Percentiles rank a stretch among this genome's conserved stretches.
Evolutionary conservation across 2,888 invertebrate species (phyloP).

Genomic region (Drosophila austrosaltans): DNA sequence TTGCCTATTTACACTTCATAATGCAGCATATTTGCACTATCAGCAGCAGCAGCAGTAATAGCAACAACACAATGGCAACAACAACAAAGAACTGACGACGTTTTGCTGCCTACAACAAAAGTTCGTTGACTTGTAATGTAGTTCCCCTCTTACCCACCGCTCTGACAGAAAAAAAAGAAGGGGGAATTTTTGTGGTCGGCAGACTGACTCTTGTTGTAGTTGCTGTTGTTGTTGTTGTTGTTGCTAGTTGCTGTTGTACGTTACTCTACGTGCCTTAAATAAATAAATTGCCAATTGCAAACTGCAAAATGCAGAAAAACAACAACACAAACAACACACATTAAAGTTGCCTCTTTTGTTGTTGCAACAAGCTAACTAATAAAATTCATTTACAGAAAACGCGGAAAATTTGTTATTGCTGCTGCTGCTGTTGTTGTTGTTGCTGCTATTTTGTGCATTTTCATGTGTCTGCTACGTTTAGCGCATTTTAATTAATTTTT

Average conservation of each 20-base stretch:
- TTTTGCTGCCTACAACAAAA: conserved; percentile 45
- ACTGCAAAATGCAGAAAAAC: conserved; percentile 31
- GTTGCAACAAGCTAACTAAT: conserved; percentile 27
- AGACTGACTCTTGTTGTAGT: conserved; percentile 17
- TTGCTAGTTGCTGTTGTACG: conserved; percentile 45
- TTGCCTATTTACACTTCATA: conserved; percentile 44
- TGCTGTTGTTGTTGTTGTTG: conserved; percentile 50
- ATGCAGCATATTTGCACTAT: conserved; percentile 70
- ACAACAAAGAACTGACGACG: conserved; percentile 51
- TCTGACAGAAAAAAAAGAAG: background rate
- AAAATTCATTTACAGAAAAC: conserved; percentile 55
- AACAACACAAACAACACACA: conserved; percentile 29
- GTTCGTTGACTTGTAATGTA: conserved; percentile 67
- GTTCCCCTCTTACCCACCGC: conserved; percentile 48
- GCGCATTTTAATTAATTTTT: conserved; percentile 70
- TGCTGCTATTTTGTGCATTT: conserved; percentile 24
- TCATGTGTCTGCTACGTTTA: conserved; percentile 46
- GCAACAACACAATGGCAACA: conserved; percentile 26
- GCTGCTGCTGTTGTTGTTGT: background rate
- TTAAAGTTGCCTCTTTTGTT: conserved; percentile 25
- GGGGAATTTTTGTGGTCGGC: conserved; percentile 17
- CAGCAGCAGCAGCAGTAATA: conserved; percentile 45
- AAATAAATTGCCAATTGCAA: conserved; percentile 48
- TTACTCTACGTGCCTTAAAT: conserved; percentile 68
- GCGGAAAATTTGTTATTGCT: conserved; percentile 47